Evolutionary conservation across 2,113 vertebrate species (phyloP), one percentile per base, ranked within the genome.

Genomic region (Oryzias curvinotus): DNA sequence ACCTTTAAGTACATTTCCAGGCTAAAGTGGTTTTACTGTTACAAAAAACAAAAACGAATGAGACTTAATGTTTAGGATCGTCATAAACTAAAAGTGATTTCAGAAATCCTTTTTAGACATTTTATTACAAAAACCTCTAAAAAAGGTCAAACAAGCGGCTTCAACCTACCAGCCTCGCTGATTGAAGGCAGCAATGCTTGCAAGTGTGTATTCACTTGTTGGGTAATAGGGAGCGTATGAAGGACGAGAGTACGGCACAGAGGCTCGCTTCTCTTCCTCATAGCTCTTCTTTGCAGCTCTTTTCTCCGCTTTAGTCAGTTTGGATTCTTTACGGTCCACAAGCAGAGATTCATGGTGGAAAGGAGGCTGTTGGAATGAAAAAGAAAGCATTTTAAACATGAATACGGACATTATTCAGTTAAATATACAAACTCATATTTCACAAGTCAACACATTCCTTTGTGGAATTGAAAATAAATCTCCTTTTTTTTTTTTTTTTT

Each of bases 221-320:
- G 97, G 97, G 87, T 99, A 99, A 89, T 98, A 99, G 79, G 98
- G 95, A 4, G 96, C 96, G 5, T 99, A 99, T 0, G 96, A 98
- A 0, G 97, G 96, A 18, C 97, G 94, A 18, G 96, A 94, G 70
- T 99, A 98, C 5, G 97, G 97, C 63, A 98, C 94, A 1, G 95
- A 98, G 0, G 97, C 97, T 67, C 97, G 93, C 61, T 99, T 99
- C 86, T 99, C 97, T 65, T 99, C 97, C 88, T 99, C 97, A 0
- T 99, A 99, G 88, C 97, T 94, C 72, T 98, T 98, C 87, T 99
- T 99, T 52, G 97, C 97, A 6, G 96, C 97, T 86, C 96, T 95
- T 88, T 99, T 99, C 91, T 99, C 97, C 52, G 97, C 96, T 92
- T 96, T 96, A 78, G 97, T 99, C 78, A 99, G 87, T 87, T 96